Base-by-base conservation (phyloP, 2,113 vertebrate species). In the Peromyscus maniculatus region DNA sequence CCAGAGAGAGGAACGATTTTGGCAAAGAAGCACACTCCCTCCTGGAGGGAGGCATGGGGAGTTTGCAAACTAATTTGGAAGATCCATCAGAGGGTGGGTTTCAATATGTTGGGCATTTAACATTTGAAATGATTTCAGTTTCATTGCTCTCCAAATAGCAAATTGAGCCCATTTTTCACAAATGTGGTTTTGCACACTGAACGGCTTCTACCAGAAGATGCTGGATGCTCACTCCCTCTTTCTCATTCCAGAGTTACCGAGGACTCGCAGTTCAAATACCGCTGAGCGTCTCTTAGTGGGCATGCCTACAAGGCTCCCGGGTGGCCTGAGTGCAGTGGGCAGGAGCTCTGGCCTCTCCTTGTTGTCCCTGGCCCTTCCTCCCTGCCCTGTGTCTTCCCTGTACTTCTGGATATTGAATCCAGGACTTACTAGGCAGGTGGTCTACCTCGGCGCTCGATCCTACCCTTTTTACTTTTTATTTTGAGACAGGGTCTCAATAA, bases 81-180 rank as follows among this genome's bases (percentile, higher is more conserved):
- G 92, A 96, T 97, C 93, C 94, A 92, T 91, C 93, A 59, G 91
- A 97, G 95, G 95, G 95, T 92, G 93, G 96, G 83, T 64, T 91
- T 97, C 95, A 91, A 92, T 96, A 93, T 94, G 96, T 83, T 93
- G 97, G 93, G 87, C 80, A 96, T 97, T 98, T 97, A 96, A 91
- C 93, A 96, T 93, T 90, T 82, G 95, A 98, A 96, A 97, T 93
- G 91, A 93, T 94, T 97, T 95, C 97, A 95, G 92, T 97, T 93
- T 86, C 94, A 88, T 93, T 95, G 84, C 93, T 95, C 84, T 97
- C 97, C 96, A 97, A 97, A 95, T 95, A 98, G 93, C 96, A 97
- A 87, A 97, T 52, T 93, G 96, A 97, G 95, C 72, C 92, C 90
- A 82, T 96, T 97, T 97, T 97, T 97, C 94, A 90, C 86, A 94